Evolutionary conservation across 2,797 vertebrate genomes (phyloP), one percentile per base, ranked within the genome.

Genomic region (Pipistrellus kuhlii): DNA sequence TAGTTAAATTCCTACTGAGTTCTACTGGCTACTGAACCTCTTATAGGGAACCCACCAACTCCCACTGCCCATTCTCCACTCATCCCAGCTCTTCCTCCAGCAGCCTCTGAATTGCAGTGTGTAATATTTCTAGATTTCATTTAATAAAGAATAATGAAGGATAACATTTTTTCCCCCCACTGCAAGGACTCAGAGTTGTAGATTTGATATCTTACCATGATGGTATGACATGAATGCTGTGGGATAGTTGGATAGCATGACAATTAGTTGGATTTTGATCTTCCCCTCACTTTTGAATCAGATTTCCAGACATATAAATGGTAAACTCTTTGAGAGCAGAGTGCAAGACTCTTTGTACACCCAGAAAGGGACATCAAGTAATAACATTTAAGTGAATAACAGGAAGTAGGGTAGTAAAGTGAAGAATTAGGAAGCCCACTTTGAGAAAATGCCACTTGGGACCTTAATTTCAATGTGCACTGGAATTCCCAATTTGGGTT

Each of bases 101-200:
- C 64, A 87, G 35, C 30, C 62, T 75, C 68, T 83, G 38, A 95
- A 68, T 25, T 80, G 23, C n/a, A 32, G 30, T 48, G 11, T 32
- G 17, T 72, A 76, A 51, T 80, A 86, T 82, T 66, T 66, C 32
- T 75, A 51, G 27, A 11, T 92, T 81, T 95, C 30, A 86, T 25
- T 66, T 85, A n/a, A 48, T 48, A 11, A 48, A 48, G 46, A 11
- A 48, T 48, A 48, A 48, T 48, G 46, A 48, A 48, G 46, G 46
- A 48, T 48, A 48, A 48, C 35, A 5, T 25, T n/a, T 75, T 20
- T 53, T 90, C 73, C 38, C 38, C 38, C 38, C 38, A 44, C 27
- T 87, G 51, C 2, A 25, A 88, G 38, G 18, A 91, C 73, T 85
- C 38, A 46, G 46, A 7, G 6, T 73, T 35, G 18, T 59, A 57